Percentiles rank a stretch among this genome's conserved stretches.
These are phyloP conservation scores for Falco naumanni DNA, from an alignment of 2,797 vertebrate species.

Conservation along the genomic window DNA sequence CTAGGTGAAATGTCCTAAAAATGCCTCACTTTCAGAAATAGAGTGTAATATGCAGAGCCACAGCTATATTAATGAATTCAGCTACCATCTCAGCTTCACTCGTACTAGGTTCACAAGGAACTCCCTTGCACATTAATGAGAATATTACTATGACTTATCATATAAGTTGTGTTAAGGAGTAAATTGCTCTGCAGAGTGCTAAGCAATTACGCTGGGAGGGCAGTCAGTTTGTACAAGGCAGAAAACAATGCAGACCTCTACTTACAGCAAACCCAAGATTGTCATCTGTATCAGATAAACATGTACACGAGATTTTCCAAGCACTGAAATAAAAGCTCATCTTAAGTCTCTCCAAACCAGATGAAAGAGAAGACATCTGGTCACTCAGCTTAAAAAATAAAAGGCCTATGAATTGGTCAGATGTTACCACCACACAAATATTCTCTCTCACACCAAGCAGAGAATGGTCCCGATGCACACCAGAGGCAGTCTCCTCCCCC, in stretches of 20 bases:
- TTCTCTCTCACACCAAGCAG: neutral
- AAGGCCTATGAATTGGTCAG: neutral
- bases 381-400: neutral
- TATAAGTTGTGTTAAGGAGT: neutral
- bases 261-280: neutral
- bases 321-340: neutral
- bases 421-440: neutral
- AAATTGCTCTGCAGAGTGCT: neutral
- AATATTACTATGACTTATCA: neutral
- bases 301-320: neutral
- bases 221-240: neutral
- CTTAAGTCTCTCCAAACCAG: neutral
- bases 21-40: neutral
- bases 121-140: rapidly evolving
- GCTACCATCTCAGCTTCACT: neutral
- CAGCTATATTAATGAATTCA: neutral
- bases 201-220: neutral
- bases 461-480: neutral
- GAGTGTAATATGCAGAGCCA: neutral
- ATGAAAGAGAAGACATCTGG: neutral
- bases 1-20: neutral
- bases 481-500: neutral
- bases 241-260: neutral
- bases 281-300: neutral
- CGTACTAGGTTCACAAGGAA: neutral